Evolutionary conservation across 1,140 invertebrate genomes (phyloP).

Genomic region (Onthophagus taurus): DNA sequence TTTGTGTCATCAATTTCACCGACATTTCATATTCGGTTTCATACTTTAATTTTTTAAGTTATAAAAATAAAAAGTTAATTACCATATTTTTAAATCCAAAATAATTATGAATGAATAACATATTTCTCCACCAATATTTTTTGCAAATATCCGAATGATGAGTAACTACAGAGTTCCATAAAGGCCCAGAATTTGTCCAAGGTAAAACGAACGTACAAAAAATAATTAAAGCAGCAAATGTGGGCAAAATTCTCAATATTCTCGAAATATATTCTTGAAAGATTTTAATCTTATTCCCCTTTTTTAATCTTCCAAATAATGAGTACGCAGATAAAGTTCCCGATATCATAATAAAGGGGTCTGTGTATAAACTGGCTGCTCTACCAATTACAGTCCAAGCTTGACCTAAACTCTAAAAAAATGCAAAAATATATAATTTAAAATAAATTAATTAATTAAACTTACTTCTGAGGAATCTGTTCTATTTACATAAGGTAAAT

Average conservation of each 20-base stretch:
- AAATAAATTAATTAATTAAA: not conserved
- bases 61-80: constrained; percentile 13
- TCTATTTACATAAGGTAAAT: constrained; percentile 58
- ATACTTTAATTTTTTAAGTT: too few species aligned
- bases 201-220: constrained; percentile 56
- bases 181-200: constrained; percentile 47
- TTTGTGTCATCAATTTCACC: too few species aligned
- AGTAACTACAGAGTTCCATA: constrained; percentile 51
- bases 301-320: constrained; percentile 49
- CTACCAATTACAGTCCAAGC: constrained; percentile 62
- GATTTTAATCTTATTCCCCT: constrained; percentile 47
- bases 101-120: constrained; percentile 53
- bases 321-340: constrained; percentile 59
- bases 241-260: constrained; percentile 49
- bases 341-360: constrained; percentile 67
- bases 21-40: too few species aligned
- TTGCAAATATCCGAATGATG: constrained; percentile 51
- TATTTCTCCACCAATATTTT: constrained; percentile 51
- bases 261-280: constrained; percentile 49
- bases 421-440: not conserved
- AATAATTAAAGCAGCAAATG: constrained; percentile 47
- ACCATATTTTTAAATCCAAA: constrained; percentile 55
- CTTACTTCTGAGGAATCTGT: constrained; percentile 56
- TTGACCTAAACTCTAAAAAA: constrained; percentile 42
- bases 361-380: constrained; percentile 66